phyloP scores from a whole-genome alignment of 2,888 invertebrate species.

The Scaptomyza tumidula region DNA sequence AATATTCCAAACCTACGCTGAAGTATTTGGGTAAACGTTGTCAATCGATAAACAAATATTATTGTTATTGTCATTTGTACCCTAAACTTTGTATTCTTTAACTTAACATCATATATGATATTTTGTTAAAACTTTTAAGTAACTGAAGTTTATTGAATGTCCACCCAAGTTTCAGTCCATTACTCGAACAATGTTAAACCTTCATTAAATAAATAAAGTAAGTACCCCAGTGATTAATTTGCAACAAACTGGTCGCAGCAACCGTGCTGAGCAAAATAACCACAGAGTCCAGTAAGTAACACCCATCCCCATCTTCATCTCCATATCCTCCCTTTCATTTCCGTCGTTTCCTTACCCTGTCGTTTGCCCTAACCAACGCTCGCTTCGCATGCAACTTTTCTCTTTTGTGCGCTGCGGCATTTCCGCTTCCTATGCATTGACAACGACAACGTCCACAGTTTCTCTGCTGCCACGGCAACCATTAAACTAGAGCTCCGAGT shows the following conservation, averaged over 20 bases:
- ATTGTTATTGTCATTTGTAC: too few species aligned
- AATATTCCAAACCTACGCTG: too few species aligned
- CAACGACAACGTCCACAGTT: slow-evolving; percentile 43
- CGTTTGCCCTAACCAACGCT: slow-evolving; percentile 5
- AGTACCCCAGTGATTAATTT: slow-evolving; percentile 66
- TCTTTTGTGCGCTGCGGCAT: slow-evolving; percentile 34
- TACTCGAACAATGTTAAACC: slow-evolving; percentile 28
- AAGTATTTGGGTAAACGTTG: too few species aligned
- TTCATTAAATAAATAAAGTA: slow-evolving; percentile 58
- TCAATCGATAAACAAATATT: too few species aligned
- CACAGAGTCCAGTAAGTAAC: slow-evolving; percentile 17
- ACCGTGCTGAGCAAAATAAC: slow-evolving; percentile 35
- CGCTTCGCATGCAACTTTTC: slow-evolving; percentile 39
- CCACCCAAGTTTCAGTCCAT: slow-evolving; percentile 4
- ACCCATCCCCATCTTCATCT: neutral
- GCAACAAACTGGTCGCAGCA: slow-evolving; percentile 33
- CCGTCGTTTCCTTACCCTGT: neutral
- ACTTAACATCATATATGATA: neutral
- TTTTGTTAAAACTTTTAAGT: neutral
- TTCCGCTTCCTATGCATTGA: slow-evolving; percentile 55
- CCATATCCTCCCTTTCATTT: neutral
- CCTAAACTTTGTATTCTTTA: too few species aligned
- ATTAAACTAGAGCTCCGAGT: slow-evolving; percentile 45
- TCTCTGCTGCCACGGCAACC: slow-evolving; percentile 32
- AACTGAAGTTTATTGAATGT: neutral